Conservation (phyloP, 2,797 vertebrate species). For the Adrianichthys oophorus region DNA sequence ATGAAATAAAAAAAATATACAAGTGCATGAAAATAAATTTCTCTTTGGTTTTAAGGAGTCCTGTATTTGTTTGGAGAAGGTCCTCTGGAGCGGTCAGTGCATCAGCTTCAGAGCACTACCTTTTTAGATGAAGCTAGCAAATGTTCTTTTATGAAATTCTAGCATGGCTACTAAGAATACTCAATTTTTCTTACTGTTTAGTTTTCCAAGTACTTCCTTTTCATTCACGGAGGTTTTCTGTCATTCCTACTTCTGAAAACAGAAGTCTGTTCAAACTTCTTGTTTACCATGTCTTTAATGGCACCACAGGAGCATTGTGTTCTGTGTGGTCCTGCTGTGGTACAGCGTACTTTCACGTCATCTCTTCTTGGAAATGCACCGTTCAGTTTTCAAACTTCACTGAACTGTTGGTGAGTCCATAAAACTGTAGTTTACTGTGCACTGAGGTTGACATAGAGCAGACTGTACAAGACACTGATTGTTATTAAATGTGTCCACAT, state of each 20-base stretch:
- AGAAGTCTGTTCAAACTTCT: neutral
- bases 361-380: neutral
- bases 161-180: too few species aligned
- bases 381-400: neutral
- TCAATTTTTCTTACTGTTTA: too few species aligned
- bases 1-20: too few species aligned
- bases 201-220: neutral
- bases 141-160: too few species aligned
- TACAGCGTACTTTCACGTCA: neutral
- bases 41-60: too few species aligned
- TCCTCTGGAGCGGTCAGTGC: too few species aligned
- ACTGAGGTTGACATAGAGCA: too few species aligned
- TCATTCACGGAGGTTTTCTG: neutral
- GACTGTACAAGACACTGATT: neutral
- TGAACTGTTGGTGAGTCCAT: neutral
- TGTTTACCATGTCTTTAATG: neutral
- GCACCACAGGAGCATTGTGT: neutral
- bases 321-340: neutral
- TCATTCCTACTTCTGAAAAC: neutral
- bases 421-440: too few species aligned
- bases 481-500: constrained; percentile 6
- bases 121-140: too few species aligned
- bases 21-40: too few species aligned
- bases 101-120: too few species aligned
- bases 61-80: too few species aligned